Evolutionary conservation across 2,797 vertebrate genomes (phyloP).

Genomic region (Myotis planiceps): DNA sequence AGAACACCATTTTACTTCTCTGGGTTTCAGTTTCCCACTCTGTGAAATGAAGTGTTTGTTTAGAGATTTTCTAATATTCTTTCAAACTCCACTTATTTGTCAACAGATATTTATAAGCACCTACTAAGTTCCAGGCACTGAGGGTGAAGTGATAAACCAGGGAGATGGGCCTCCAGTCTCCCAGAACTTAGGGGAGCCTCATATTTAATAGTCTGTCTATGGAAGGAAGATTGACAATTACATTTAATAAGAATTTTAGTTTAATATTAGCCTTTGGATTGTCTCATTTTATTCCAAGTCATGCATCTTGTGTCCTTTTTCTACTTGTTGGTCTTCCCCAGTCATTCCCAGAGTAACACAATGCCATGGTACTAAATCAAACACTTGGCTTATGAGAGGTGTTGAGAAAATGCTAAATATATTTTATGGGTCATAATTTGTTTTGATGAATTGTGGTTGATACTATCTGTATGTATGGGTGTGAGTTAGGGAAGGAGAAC

Average conservation of each 20-base stretch:
- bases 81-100: constrained; percentile 12
- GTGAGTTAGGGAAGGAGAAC: background rate
- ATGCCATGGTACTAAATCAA: background rate
- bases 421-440: background rate
- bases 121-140: background rate
- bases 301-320: background rate
- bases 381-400: background rate
- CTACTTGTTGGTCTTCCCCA: background rate
- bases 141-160: background rate
- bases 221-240: background rate
- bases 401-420: constrained; percentile 1
- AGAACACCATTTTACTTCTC: background rate
- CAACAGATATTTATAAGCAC: background rate
- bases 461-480: background rate
- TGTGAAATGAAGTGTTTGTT: background rate
- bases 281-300: background rate
- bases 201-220: background rate
- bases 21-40: background rate
- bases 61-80: constrained; percentile 16
- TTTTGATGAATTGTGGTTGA: constrained; percentile 16
- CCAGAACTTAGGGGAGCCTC: background rate
- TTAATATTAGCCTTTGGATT: background rate
- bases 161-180: background rate
- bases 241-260: background rate
- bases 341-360: background rate